Evolutionary conservation across 2,113 vertebrate species (phyloP).

Genomic region (Plectropomus leopardus): DNA sequence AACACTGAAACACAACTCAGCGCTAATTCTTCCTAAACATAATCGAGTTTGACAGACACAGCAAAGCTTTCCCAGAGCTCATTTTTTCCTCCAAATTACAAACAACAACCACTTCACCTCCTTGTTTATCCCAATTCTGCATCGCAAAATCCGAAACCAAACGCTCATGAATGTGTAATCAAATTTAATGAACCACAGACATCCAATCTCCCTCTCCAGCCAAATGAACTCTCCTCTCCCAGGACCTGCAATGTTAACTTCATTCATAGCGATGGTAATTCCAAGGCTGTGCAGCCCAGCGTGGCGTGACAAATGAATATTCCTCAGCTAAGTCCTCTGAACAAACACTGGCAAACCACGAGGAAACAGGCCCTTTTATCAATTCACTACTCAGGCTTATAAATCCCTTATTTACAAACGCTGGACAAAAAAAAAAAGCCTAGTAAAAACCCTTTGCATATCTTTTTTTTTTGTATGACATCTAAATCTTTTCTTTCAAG

Average conservation of each 20-base stretch:
- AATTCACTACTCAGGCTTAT: conserved; percentile 35
- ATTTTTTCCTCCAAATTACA: conserved; percentile 27
- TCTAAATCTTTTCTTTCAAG: conserved; percentile 34
- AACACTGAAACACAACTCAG: neutral
- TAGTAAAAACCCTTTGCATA: conserved; percentile 11
- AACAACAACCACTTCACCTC: conserved; percentile 38
- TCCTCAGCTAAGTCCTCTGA: conserved; percentile 61
- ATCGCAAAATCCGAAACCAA: conserved; percentile 46
- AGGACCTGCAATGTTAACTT: conserved; percentile 60
- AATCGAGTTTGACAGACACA: conserved; percentile 24
- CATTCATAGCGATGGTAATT: conserved; percentile 68
- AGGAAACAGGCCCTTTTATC: conserved; percentile 52
- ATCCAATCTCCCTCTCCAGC: conserved; percentile 54
- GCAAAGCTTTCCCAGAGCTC: conserved; percentile 23
- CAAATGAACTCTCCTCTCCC: conserved; percentile 51
- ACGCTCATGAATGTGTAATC: conserved; percentile 60
- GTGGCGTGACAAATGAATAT: conserved; percentile 75
- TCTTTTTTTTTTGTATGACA: neutral
- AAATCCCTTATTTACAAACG: conserved; percentile 45
- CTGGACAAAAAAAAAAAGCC: conserved; percentile 20
- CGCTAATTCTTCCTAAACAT: conserved; percentile 10
- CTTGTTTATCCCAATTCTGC: conserved; percentile 33
- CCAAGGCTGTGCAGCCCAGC: conserved; percentile 52
- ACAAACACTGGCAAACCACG: conserved; percentile 68
- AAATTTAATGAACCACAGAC: conserved; percentile 64